Conservation (phyloP, 2,797 vertebrate genomes). For the Pangasius krempfi region DNA sequence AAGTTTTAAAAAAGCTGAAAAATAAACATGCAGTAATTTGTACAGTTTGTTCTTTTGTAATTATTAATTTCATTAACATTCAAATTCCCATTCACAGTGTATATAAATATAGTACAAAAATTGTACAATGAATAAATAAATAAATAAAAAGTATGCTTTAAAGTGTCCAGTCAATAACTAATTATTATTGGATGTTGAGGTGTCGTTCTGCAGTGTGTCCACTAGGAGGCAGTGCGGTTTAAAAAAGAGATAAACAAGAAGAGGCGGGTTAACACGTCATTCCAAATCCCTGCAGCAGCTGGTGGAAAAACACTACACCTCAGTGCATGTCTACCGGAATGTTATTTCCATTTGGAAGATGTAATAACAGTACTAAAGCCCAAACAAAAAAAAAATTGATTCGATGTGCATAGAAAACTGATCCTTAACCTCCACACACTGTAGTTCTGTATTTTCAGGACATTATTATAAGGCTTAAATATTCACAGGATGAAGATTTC, state of each 20-base stretch:
- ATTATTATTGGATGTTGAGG: not conserved
- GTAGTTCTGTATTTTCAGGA: not conserved
- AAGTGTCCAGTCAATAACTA: not conserved
- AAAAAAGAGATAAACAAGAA: not conserved
- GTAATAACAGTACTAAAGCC: not conserved
- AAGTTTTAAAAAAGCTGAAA: not conserved
- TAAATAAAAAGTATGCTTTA: not conserved
- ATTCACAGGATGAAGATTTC: not conserved
- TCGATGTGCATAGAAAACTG: not conserved
- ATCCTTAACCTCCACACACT: not conserved
- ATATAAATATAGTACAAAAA: not conserved
- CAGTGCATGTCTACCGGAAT: too few species aligned
- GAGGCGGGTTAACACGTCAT: not conserved
- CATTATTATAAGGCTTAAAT: not conserved
- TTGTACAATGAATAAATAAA: too few species aligned
- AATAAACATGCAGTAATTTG: not conserved
- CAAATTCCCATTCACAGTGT: not conserved
- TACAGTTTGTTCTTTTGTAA: not conserved
- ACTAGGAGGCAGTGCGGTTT: constrained; percentile 13
- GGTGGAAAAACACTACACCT: not conserved
- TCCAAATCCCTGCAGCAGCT: not conserved
- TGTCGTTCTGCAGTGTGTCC: not conserved
- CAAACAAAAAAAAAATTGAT: not conserved
- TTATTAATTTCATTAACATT: not conserved
- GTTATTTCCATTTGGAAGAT: too few species aligned